Conservation (phyloP, 2,797 vertebrate species). For the Onychomys arenicola region DNA sequence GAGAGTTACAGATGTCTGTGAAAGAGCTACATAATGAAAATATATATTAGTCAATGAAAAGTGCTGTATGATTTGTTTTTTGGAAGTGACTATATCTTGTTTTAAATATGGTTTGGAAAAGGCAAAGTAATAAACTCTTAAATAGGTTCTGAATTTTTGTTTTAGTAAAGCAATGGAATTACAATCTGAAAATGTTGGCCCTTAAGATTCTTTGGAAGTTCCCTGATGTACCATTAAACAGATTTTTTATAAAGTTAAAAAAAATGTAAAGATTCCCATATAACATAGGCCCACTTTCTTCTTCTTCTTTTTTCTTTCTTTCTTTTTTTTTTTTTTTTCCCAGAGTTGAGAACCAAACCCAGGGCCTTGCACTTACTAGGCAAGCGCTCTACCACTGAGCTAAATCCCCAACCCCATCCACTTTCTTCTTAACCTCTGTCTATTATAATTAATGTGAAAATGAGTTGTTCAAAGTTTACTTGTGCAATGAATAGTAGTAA, state of each 20-base stretch:
- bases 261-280: neutral
- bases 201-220: neutral
- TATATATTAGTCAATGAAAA: neutral
- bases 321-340: too few relatives aligned
- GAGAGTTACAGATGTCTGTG: neutral
- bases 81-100: neutral
- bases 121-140: neutral
- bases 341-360: too few relatives aligned
- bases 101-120: neutral
- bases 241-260: neutral
- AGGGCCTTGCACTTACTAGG: too few relatives aligned
- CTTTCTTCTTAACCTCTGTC: neutral
- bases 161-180: neutral
- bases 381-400: too few relatives aligned
- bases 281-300: neutral
- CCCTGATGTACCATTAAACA: neutral
- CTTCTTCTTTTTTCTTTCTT: too few relatives aligned
- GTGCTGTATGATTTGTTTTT: neutral
- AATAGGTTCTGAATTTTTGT: neutral
- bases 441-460: neutral
- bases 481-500: slow-evolving; percentile 35
- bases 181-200: neutral
- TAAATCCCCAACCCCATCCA: too few relatives aligned
- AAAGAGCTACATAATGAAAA: neutral
- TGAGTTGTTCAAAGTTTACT: neutral